Evolutionary conservation across 2,113 vertebrate genomes (phyloP).

Genomic region (Rallus limicola): DNA sequence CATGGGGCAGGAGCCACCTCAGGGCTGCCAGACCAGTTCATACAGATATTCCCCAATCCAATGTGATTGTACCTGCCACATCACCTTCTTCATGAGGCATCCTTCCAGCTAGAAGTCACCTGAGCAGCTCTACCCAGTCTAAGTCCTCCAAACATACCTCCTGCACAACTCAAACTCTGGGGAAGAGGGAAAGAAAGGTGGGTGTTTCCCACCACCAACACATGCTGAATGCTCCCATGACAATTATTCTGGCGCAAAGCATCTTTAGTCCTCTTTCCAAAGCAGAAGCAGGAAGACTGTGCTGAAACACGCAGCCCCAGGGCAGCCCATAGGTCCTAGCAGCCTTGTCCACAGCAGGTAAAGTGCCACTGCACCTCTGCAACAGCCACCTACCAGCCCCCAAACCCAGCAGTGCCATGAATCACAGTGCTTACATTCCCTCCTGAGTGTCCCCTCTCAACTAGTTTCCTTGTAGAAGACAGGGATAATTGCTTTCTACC

Average conservation of each 20-base stretch:
- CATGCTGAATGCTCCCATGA: neutral
- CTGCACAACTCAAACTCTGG: neutral
- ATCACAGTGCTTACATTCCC: accelerated
- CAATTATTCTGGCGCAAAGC: neutral
- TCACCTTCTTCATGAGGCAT: neutral
- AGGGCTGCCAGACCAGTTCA: neutral
- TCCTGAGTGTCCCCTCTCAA: accelerated
- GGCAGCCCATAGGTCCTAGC: neutral
- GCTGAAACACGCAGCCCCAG: neutral
- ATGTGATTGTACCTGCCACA: neutral
- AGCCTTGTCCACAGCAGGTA: neutral
- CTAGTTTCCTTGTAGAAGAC: neutral
- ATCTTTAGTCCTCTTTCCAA: neutral
- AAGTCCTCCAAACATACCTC: neutral
- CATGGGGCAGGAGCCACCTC: neutral
- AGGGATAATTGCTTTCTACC: neutral
- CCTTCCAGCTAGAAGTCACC: neutral
- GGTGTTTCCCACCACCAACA: neutral
- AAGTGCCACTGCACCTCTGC: accelerated
- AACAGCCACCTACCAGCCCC: neutral
- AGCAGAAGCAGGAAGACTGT: neutral
- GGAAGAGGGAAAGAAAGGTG: neutral
- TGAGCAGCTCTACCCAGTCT: neutral
- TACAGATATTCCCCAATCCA: neutral
- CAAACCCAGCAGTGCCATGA: neutral